These are phyloP conservation scores for Drosophila ercepeae DNA, from an alignment of 1,140 invertebrate genomes.

Conservation along the genomic window DNA sequence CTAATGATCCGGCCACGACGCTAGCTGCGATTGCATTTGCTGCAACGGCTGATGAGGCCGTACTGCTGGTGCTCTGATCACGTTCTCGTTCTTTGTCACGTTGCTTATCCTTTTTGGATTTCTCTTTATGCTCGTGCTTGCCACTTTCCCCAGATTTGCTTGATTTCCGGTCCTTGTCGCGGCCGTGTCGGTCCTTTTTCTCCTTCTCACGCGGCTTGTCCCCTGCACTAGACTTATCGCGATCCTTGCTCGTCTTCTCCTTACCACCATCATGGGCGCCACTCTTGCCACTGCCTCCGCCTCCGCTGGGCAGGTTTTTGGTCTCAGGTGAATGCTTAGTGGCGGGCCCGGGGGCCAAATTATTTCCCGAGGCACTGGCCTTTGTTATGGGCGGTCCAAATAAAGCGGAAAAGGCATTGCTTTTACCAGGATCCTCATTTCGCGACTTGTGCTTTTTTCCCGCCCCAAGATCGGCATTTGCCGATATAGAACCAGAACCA, in stretches of 20 bases:
- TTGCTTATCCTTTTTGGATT: slow-evolving; percentile 87
- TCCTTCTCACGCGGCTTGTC: slow-evolving; percentile 84
- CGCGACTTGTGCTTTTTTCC: slow-evolving; percentile 88
- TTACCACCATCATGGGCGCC: slow-evolving; percentile 44
- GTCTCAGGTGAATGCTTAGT: slow-evolving; percentile 84
- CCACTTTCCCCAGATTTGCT: slow-evolving; percentile 84
- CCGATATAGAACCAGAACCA: slow-evolving; percentile 60
- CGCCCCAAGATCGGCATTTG: slow-evolving; percentile 74
- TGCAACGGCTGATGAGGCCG: slow-evolving; percentile 2
- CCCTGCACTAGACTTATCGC: slow-evolving; percentile 66
- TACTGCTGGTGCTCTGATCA: slow-evolving; percentile 84
- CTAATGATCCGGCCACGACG: slow-evolving; percentile 10
- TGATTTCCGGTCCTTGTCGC: slow-evolving; percentile 84
- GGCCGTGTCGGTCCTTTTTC: slow-evolving; percentile 88
- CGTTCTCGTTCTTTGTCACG: slow-evolving; percentile 86
- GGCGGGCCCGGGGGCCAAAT: slow-evolving; percentile 5
- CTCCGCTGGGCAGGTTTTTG: slow-evolving; percentile 62
- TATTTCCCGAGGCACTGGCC: slow-evolving; percentile 77
- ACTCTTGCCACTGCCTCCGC: slow-evolving; percentile 30
- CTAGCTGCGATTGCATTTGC: background rate
- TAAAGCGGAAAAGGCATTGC: slow-evolving; percentile 89
- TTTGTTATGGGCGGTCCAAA: slow-evolving; percentile 92
- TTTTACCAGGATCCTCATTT: slow-evolving; percentile 85
- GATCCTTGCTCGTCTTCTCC: slow-evolving; percentile 72
- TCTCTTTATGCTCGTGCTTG: slow-evolving; percentile 86